Evolutionary conservation across 2,888 invertebrate species (phyloP).

Genomic region (Rhogogaster chlorosoma): DNA sequence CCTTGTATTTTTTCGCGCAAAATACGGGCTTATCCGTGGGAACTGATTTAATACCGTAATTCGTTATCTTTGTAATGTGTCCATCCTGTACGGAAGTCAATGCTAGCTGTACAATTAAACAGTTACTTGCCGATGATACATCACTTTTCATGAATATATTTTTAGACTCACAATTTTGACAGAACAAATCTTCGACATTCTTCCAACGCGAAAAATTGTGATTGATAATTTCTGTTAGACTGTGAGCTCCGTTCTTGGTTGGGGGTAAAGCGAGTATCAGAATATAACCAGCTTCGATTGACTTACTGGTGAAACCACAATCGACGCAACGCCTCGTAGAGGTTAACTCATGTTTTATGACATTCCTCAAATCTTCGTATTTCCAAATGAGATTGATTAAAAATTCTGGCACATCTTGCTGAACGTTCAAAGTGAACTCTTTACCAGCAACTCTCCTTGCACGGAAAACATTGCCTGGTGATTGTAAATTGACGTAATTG

Average conservation of each 20-base stretch:
- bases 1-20: constrained; percentile 1
- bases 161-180: not conserved
- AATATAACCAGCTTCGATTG: not conserved
- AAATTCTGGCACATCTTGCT: constrained; percentile 43
- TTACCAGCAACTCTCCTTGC: constrained; percentile 24
- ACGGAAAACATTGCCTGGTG: not conserved
- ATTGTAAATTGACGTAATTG: not conserved
- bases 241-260: not conserved
- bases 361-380: not conserved
- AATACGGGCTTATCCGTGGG: not conserved
- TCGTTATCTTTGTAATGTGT: not conserved
- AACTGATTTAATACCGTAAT: constrained; percentile 27
- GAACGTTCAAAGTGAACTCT: constrained; percentile 10
- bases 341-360: constrained; percentile 1
- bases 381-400: not conserved
- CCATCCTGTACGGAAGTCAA: not conserved
- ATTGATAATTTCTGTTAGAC: constrained; percentile 23
- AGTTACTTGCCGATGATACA: not conserved
- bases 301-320: not conserved
- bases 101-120: not conserved
- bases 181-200: not conserved
- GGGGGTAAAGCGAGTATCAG: not conserved
- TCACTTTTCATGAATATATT: not conserved
- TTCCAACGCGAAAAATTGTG: constrained; percentile 18
- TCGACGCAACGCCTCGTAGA: not conserved